Evolutionary conservation across 2,888 invertebrate species (phyloP).

Genomic region (Azorinus chamasolen): DNA sequence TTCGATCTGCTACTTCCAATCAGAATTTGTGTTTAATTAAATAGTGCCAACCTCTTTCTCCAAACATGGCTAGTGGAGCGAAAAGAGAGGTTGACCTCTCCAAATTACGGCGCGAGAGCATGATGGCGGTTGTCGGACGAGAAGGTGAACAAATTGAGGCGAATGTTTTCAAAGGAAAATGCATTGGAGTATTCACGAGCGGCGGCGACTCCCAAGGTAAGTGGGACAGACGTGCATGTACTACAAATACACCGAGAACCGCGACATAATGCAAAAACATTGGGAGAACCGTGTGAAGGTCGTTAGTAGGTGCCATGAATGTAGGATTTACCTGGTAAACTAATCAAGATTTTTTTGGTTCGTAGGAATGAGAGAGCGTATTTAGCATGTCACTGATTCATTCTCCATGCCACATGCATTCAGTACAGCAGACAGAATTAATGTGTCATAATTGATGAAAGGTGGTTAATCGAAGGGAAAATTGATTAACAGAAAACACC

Average conservation of each 20-base stretch:
- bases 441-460: no score
- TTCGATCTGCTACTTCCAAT: slow-evolving; percentile 26
- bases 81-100: background rate
- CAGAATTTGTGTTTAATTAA: slow-evolving; percentile 17
- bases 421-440: no score
- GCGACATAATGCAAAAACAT: background rate
- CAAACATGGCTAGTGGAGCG: slow-evolving; percentile 18
- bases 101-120: slow-evolving; percentile 63
- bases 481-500: no score
- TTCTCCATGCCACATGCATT: no score
- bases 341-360: no score
- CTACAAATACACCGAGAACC: background rate
- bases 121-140: slow-evolving; percentile 79
- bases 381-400: no score
- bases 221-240: background rate
- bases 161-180: slow-evolving; percentile 91
- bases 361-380: no score
- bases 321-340: no score
- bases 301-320: no score
- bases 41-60: background rate
- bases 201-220: slow-evolving; percentile 97
- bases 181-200: slow-evolving; percentile 98
- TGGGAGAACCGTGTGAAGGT: no score
- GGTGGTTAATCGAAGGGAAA: no score
- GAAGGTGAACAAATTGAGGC: slow-evolving; percentile 85